Conservation (phyloP, 2,888 invertebrate genomes). For the Aquatica leii region DNA sequence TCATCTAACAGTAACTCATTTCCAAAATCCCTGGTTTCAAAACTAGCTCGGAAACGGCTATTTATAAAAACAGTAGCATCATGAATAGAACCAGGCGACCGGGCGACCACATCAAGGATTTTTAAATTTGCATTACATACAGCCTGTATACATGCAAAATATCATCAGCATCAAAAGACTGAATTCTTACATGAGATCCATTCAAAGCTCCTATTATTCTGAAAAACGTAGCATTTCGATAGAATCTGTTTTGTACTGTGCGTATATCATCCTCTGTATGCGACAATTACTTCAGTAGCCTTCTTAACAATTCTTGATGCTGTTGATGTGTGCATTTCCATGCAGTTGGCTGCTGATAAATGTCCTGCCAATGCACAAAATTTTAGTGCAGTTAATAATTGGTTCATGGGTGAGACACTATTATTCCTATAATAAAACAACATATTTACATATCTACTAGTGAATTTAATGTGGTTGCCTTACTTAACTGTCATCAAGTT, state of each 20-base stretch:
- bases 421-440: conserved; percentile 1
- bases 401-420: no score
- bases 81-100: conserved; percentile 34
- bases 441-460: not conserved
- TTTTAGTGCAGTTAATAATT: not conserved
- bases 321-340: no score
- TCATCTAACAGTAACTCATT: conserved; percentile 25
- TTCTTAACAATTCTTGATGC: no score
- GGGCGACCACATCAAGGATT: conserved; percentile 37
- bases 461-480: not conserved
- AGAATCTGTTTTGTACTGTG: not conserved
- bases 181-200: conserved; percentile 6
- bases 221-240: not conserved
- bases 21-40: conserved; percentile 24
- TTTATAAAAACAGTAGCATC: conserved; percentile 37
- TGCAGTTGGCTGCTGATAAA: not conserved
- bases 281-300: not conserved
- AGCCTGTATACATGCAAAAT: conserved; percentile 46
- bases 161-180: conserved; percentile 38
- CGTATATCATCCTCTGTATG: not conserved
- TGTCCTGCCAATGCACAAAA: not conserved
- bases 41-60: conserved; percentile 12
- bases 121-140: conserved; percentile 39
- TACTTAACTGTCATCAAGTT: not conserved
- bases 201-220: conserved; percentile 1